Percentiles rank a stretch among this genome's conserved stretches.
Evolutionary conservation across 2,888 invertebrate species (phyloP).

Genomic region (Drosophila ezoana): DNA sequence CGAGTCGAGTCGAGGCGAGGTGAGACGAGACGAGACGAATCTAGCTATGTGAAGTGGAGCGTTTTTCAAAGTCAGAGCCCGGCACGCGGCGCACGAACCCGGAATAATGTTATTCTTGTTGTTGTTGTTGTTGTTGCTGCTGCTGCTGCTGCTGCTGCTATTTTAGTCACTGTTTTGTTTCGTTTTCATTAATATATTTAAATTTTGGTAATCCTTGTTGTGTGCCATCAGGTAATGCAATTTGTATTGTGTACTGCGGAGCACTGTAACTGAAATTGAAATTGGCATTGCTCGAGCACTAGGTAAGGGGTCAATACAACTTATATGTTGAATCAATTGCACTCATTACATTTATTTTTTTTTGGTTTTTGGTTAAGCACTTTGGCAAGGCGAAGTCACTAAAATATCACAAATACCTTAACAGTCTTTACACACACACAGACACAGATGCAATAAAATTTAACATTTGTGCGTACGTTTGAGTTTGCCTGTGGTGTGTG

Average conservation of each 20-base stretch:
- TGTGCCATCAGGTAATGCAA: slow-evolving; percentile 30
- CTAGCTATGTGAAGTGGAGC: slow-evolving; percentile 57
- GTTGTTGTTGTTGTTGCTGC: slow-evolving; percentile 19
- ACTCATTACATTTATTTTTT: slow-evolving; percentile 40
- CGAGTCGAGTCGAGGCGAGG: slow-evolving; percentile 22
- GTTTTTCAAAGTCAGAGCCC: slow-evolving; percentile 73
- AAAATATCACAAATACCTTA: slow-evolving; percentile 46
- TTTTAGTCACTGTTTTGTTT: slow-evolving; percentile 59
- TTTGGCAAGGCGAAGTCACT: slow-evolving; percentile 41
- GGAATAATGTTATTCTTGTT: slow-evolving; percentile 14
- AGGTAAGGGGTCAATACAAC: background rate
- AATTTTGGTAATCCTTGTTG: slow-evolving; percentile 61
- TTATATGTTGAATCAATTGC: slow-evolving; percentile 38
- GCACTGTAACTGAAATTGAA: slow-evolving; percentile 9
- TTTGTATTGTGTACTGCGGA: slow-evolving; percentile 9
- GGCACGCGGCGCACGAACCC: slow-evolving; percentile 40
- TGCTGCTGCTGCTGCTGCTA: slow-evolving; percentile 30
- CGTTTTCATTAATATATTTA: slow-evolving; percentile 59
- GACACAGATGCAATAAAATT: slow-evolving; percentile 8
- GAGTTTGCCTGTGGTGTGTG: slow-evolving; percentile 12
- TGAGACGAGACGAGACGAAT: slow-evolving; percentile 7
- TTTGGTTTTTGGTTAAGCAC: slow-evolving; percentile 29
- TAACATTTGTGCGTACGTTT: slow-evolving; percentile 24
- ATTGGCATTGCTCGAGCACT: slow-evolving; percentile 3
- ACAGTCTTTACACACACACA: slow-evolving; percentile 22